phyloP scores from a whole-genome alignment of 2,113 vertebrate genomes.

The Chaenogobius annularis region DNA sequence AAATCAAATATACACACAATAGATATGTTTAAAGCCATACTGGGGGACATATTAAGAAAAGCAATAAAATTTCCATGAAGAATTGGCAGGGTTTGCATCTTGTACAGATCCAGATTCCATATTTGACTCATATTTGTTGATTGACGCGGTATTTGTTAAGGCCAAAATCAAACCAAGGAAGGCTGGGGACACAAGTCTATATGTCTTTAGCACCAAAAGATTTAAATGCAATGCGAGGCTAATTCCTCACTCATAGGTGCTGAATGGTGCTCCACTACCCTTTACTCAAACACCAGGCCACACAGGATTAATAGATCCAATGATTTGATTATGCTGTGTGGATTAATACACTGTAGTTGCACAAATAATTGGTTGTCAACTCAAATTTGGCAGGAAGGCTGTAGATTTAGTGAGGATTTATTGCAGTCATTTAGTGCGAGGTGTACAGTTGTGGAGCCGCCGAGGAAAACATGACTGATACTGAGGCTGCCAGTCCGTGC shows the following conservation, averaged over 20 bases:
- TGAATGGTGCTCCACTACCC: background rate
- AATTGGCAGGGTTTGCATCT: no score
- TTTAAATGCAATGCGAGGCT: no score
- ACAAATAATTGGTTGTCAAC: slow-evolving; percentile 62
- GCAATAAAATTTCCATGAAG: no score
- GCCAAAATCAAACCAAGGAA: no score
- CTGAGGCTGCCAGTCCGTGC: slow-evolving; percentile 69
- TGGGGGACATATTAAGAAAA: no score
- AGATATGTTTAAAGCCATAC: no score
- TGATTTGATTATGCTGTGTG: slow-evolving; percentile 31
- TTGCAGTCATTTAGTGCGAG: slow-evolving; percentile 58
- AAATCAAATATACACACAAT: no score
- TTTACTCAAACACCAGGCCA: slow-evolving; percentile 23
- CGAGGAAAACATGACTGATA: slow-evolving; percentile 52
- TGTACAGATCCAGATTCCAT: no score
- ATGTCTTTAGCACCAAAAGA: no score
- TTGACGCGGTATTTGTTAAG: no score
- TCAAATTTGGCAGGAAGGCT: slow-evolving; percentile 48
- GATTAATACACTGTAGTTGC: slow-evolving; percentile 49
- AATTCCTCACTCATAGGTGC: background rate
- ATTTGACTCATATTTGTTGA: no score
- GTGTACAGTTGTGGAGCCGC: slow-evolving; percentile 50
- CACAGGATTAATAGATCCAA: slow-evolving; percentile 23
- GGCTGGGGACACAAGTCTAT: no score
- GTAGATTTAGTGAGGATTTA: slow-evolving; percentile 64